Evolutionary conservation across 2,113 vertebrate species (phyloP).

Genomic region (Xyrauchen texanus): DNA sequence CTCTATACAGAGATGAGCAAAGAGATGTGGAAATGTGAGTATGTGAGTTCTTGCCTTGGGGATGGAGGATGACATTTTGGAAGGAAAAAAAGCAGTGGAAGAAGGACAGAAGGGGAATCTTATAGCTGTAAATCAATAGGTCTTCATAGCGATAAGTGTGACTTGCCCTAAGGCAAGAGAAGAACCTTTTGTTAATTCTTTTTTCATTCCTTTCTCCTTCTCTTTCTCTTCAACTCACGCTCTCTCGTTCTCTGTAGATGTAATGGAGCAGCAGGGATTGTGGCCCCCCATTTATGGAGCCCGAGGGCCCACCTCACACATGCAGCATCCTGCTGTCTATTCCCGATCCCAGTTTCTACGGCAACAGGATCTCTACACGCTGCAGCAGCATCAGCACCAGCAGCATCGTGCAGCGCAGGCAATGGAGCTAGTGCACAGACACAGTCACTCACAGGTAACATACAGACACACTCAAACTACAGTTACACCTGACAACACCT

Average conservation of each 20-base stretch:
- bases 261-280: conserved; percentile 90
- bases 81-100: conserved; percentile 21
- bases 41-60: conserved; percentile 10
- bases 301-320: conserved; percentile 84
- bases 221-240: background rate
- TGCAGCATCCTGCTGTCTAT: conserved; percentile 91
- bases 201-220: conserved; percentile 32
- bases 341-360: conserved; percentile 87
- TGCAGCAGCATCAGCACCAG: conserved; percentile 82
- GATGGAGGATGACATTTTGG: conserved; percentile 12
- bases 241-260: conserved; percentile 72
- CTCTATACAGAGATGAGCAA: conserved; percentile 17
- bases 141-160: conserved; percentile 26
- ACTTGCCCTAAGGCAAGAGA: conserved; percentile 31
- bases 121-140: conserved; percentile 33
- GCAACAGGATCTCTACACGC: conserved; percentile 90
- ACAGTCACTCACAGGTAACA: conserved; percentile 70
- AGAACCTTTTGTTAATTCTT: conserved; percentile 40
- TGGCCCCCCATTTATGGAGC: conserved; percentile 90
- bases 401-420: conserved; percentile 77
- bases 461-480: background rate
- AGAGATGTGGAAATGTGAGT: conserved; percentile 31
- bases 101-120: background rate
- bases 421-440: conserved; percentile 74
- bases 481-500: background rate